Conservation (phyloP, 2,113 vertebrate species). For the Candoia aspera region DNA sequence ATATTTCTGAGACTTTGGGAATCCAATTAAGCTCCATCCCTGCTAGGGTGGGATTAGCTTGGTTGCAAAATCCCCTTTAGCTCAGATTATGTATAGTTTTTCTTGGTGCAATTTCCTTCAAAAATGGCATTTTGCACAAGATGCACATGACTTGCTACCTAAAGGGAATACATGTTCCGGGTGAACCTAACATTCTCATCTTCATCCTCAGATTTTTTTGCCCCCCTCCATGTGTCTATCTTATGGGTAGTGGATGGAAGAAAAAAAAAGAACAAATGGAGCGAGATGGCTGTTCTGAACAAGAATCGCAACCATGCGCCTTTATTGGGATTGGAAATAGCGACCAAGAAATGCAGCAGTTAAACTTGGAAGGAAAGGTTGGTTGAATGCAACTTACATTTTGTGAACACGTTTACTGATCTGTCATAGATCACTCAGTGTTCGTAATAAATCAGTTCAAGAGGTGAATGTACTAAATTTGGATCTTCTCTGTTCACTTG, state of each 20-base stretch:
- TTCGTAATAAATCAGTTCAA: background rate
- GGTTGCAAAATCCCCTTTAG: background rate
- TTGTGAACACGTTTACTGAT: background rate
- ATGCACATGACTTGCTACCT: background rate
- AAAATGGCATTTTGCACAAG: background rate
- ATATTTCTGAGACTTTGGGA: background rate
- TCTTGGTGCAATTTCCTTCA: background rate
- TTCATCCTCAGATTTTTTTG: slow-evolving; percentile 90
- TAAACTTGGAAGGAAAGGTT: slow-evolving; percentile 99
- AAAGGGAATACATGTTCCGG: background rate
- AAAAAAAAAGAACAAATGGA: slow-evolving; percentile 99
- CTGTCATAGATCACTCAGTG: too few species aligned
- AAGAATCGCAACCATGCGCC: slow-evolving; percentile 97
- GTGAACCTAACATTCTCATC: background rate
- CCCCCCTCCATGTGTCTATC: slow-evolving; percentile 97
- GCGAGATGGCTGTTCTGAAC: slow-evolving; percentile 94
- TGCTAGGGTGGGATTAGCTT: background rate
- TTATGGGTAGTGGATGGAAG: slow-evolving; percentile 99
- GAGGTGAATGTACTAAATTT: too few species aligned
- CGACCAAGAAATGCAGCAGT: slow-evolving; percentile 98
- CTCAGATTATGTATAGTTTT: background rate
- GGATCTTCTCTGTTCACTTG: background rate
- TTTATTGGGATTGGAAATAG: slow-evolving; percentile 99
- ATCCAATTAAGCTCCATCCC: background rate
- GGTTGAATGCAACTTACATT: background rate